Percentiles rank a stretch among this genome's conserved stretches.
Evolutionary conservation across 2,797 vertebrate species (phyloP).

Genomic region (Protosalanx chinensis): DNA sequence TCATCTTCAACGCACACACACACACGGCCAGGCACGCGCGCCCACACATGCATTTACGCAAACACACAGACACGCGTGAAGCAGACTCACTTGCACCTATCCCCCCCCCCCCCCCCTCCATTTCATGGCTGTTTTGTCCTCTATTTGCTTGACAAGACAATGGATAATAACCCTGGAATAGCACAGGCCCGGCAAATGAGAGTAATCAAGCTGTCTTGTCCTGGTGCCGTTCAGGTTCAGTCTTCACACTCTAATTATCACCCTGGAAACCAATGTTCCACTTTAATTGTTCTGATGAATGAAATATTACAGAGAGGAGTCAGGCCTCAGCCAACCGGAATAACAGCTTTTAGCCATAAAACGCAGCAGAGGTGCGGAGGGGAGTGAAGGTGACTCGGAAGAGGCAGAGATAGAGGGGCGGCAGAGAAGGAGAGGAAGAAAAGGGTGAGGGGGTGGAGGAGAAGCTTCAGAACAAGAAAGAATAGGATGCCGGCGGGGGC

Average conservation of each 20-base stretch:
- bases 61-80: conserved; percentile 52
- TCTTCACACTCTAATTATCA: conserved; percentile 79
- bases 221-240: conserved; percentile 74
- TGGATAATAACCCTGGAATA: conserved; percentile 74
- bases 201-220: conserved; percentile 80
- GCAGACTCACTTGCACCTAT: conserved; percentile 36
- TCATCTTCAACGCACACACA: conserved; percentile 51
- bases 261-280: conserved; percentile 77
- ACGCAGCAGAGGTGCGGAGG: conserved; percentile 41
- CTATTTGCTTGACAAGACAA: conserved; percentile 75
- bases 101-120: conserved; percentile 56
- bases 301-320: conserved; percentile 78
- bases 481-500: not conserved
- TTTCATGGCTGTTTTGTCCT: conserved; percentile 71
- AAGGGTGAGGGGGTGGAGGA: conserved; percentile 27
- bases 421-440: not conserved
- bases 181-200: conserved; percentile 72
- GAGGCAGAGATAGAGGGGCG: conserved; percentile 17
- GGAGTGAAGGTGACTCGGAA: conserved; percentile 50
- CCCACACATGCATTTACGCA: conserved; percentile 44
- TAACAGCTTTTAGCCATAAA: conserved; percentile 75
- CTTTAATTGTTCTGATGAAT: conserved; percentile 81
- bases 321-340: conserved; percentile 71
- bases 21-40: conserved; percentile 50
- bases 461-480: not conserved